Conservation (phyloP, 1,140 invertebrate species). For the Bombus fervidus region DNA sequence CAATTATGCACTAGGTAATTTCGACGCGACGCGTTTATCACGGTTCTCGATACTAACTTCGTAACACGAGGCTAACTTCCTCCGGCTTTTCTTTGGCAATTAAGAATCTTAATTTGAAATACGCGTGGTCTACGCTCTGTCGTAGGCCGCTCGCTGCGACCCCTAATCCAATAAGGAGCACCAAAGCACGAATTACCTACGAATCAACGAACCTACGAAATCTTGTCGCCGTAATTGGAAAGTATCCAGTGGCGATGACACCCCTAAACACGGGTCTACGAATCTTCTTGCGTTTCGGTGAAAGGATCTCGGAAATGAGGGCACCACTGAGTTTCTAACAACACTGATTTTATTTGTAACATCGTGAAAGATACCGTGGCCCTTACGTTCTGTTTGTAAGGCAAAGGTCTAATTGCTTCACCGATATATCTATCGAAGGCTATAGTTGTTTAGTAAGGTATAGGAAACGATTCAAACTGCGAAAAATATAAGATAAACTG, state of each 20-base stretch:
- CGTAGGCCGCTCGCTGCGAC: slow-evolving; percentile 39
- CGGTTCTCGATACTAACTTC: slow-evolving; percentile 22
- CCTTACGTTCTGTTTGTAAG: no score
- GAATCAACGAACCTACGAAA: slow-evolving; percentile 52
- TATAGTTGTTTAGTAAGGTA: no score
- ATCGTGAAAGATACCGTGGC: neutral
- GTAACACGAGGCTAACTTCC: slow-evolving; percentile 4
- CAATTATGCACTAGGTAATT: slow-evolving; percentile 42
- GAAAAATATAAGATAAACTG: no score
- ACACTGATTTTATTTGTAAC: neutral
- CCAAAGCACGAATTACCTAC: slow-evolving; percentile 42
- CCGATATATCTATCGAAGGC: neutral
- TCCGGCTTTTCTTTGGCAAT: slow-evolving; percentile 26
- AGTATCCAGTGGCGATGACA: slow-evolving; percentile 61
- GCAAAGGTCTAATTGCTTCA: neutral
- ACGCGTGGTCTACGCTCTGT: slow-evolving; percentile 20
- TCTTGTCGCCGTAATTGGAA: slow-evolving; percentile 58
- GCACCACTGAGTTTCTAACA: neutral
- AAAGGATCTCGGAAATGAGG: neutral
- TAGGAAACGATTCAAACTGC: no score
- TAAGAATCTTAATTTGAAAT: slow-evolving; percentile 50
- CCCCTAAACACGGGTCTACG: neutral
- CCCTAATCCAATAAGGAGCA: slow-evolving; percentile 55
- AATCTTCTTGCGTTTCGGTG: neutral
- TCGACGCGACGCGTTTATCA: neutral